These are phyloP conservation scores for Trachemys scripta DNA, from an alignment of 2,113 vertebrate species.

Conservation along the genomic window DNA sequence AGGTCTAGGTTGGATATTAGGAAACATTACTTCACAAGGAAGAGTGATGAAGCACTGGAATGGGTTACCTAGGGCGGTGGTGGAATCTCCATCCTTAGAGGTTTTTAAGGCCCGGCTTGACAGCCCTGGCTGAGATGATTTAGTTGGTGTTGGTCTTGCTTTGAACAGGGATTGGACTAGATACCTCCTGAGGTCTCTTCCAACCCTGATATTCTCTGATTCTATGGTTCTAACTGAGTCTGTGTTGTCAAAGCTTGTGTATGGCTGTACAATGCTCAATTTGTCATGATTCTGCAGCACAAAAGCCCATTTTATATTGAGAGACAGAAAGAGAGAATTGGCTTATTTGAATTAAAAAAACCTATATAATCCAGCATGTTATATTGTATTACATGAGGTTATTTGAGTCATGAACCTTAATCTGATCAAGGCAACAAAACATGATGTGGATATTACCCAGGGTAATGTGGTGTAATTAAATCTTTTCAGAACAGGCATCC, in stretches of 20 bases:
- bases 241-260: not conserved
- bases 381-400: not conserved
- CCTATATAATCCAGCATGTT: not conserved
- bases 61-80: too few relatives aligned
- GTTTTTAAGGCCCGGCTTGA: too few relatives aligned
- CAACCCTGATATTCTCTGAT: too few relatives aligned
- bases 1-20: too few relatives aligned
- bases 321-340: not conserved
- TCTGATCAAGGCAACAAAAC: not conserved
- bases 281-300: not conserved
- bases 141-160: too few relatives aligned
- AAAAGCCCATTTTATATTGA: not conserved
- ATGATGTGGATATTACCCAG: not conserved
- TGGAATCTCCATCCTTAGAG: too few relatives aligned
- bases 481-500: not conserved
- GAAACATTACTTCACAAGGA: too few relatives aligned
- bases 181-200: too few relatives aligned
- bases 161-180: too few relatives aligned
- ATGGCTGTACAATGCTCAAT: not conserved
- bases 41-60: too few relatives aligned
- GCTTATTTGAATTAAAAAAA: not conserved
- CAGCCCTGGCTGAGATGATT: too few relatives aligned
- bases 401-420: not conserved
- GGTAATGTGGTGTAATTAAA: not conserved
- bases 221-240: not conserved